Base-by-base conservation (phyloP, 2,113 vertebrate genomes). In the Serinus canaria region DNA sequence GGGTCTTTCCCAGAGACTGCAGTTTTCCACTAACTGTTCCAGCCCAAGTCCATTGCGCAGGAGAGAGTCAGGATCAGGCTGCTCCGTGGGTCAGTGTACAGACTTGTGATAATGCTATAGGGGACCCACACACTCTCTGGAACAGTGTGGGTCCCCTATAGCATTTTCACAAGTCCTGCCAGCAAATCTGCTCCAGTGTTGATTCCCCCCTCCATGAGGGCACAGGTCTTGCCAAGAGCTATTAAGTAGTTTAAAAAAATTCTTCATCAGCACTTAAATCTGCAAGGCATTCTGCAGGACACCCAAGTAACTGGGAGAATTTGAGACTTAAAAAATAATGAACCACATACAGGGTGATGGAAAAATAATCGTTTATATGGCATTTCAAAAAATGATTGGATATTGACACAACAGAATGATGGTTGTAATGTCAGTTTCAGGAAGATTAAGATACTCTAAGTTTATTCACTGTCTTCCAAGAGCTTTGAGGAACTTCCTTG, bases 61-160 rank as follows among this genome's bases (percentile, higher is more conserved):
- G 20, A 9, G 31, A 20, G 18, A 28, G 41, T 24, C 46, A 60
- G 10, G 25, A 35, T 3, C 7, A 44, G 15, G 5, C 15, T 76
- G 7, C 11, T 73, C 3, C 31, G 7, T 55, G 30, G 30, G 30
- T 33, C 30, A 31, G 30, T 33, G 30, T 20, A 55, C 18, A 13
- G 53, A 31, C 53, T 55, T 31, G 53, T 55, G 53, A 33, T 55
- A 33, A 33, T 31, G 30, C 30, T 31, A 13, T 8, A 53, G 28
- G 52, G 28, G 28, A 31, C 18, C 52, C 18, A 8, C 52, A 5
- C 52, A 31, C 18, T 55, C 30, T 8, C 11, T 31, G 18, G 30
- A 30, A 31, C 53, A 53, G 3, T 1, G 0, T 22, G 5, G 2
- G 2, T 53, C 4, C 10, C 10, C n/a, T 8, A 2, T 0, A 3